These are phyloP conservation scores for Alces alces DNA, from an alignment of 2,113 vertebrate genomes.

Conservation along the genomic window DNA sequence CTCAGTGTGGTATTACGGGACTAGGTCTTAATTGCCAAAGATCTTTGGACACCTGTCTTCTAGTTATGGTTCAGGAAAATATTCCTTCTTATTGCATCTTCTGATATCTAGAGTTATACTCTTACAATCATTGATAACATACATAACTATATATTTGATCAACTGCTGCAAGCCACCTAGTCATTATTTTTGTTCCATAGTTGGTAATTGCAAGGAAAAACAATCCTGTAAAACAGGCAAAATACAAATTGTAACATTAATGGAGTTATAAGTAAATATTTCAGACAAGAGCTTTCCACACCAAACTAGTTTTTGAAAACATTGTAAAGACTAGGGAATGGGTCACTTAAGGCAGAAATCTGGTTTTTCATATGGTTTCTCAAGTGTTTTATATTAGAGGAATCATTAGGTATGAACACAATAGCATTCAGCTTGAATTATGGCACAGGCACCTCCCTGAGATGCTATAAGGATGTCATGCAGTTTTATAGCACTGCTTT, in stretches of 20 bases:
- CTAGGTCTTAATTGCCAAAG: background rate
- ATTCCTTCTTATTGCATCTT: background rate
- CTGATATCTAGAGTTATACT: background rate
- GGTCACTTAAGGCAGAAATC: background rate
- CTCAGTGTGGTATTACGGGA: background rate
- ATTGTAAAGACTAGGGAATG: background rate
- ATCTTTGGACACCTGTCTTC: background rate
- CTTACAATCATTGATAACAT: background rate
- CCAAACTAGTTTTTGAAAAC: background rate
- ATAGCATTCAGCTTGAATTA: background rate
- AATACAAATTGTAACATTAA: background rate
- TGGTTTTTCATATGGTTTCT: background rate
- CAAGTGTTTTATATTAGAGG: background rate
- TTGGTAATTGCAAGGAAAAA: background rate
- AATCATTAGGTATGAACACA: background rate
- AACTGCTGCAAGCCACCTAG: background rate
- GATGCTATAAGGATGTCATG: background rate
- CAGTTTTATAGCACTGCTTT: background rate
- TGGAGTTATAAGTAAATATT: background rate
- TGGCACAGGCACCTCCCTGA: background rate
- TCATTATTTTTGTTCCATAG: background rate
- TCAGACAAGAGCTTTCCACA: background rate
- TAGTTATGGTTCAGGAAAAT: background rate
- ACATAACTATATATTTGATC: background rate
- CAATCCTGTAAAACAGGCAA: background rate